Percentiles rank a stretch among this genome's conserved stretches.
Conservation (phyloP, 2,797 vertebrate species). For the Lepus townsendii region DNA sequence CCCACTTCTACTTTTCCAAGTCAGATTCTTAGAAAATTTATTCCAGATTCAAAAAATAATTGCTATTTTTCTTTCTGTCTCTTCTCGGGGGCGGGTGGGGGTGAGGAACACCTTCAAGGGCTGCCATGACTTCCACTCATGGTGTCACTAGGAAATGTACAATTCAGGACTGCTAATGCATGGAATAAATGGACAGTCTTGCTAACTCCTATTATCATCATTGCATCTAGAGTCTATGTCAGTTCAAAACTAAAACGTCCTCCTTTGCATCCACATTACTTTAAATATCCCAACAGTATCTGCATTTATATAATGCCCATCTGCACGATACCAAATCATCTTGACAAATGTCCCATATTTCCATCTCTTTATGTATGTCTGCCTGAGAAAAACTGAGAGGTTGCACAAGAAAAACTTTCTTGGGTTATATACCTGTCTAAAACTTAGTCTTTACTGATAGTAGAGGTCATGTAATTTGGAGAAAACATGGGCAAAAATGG, state of each 20-base stretch:
- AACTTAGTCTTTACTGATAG: conserved; percentile 40
- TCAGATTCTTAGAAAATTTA: conserved; percentile 77
- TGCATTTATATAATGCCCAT: conserved; percentile 72
- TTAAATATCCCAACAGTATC: conserved; percentile 69
- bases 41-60: conserved; percentile 77
- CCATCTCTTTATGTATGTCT: background rate
- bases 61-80: conserved; percentile 73
- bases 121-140: conserved; percentile 53
- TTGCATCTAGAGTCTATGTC: conserved; percentile 68
- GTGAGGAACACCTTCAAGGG: background rate
- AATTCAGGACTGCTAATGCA: conserved; percentile 39
- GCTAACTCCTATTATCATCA: conserved; percentile 79
- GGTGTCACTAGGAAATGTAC: conserved; percentile 37
- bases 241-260: conserved; percentile 65
- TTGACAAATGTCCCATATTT: conserved; percentile 66
- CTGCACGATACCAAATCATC: conserved; percentile 48
- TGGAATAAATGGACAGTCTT: conserved; percentile 70
- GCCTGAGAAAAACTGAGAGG: conserved; percentile 20
- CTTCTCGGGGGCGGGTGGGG: background rate
- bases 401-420: conserved; percentile 57
- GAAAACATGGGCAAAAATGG: conserved; percentile 50
- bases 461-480: conserved; percentile 37
- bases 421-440: background rate
- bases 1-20: conserved; percentile 70
- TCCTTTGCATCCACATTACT: conserved; percentile 47